Evolutionary conservation across 2,888 invertebrate genomes (phyloP).

Genomic region (Eudemis profundana): DNA sequence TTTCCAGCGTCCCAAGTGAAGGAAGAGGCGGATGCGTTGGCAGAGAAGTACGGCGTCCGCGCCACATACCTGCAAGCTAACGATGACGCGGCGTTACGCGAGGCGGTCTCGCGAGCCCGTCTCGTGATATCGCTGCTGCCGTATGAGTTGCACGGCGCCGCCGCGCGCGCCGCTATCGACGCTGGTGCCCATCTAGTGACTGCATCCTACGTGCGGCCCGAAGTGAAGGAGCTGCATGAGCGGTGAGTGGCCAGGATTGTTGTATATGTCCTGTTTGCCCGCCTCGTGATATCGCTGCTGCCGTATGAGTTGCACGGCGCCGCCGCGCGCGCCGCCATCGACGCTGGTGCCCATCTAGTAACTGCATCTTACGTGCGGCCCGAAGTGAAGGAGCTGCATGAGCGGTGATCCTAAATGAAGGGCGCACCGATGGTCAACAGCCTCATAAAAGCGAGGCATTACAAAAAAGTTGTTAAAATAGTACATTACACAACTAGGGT

Average conservation of each 20-base stretch:
- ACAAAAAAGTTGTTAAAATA: too few species aligned
- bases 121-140: constrained; percentile 96
- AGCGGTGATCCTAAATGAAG: too few species aligned
- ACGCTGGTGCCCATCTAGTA: constrained; percentile 94
- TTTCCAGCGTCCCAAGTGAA: constrained; percentile 90
- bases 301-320: constrained; percentile 96
- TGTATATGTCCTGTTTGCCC: constrained; percentile 65
- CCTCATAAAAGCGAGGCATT: too few species aligned
- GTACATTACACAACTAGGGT: too few species aligned
- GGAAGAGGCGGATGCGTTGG: constrained; percentile 94
- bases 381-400: constrained; percentile 91
- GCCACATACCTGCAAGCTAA: constrained; percentile 93
- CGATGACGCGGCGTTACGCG: constrained; percentile 88
- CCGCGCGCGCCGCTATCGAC: constrained; percentile 95
- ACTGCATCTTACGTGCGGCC: constrained; percentile 98
- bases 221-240: constrained; percentile 91
- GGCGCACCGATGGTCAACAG: too few species aligned
- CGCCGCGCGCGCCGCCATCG: constrained; percentile 94
- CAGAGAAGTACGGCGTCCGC: constrained; percentile 90
- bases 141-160: constrained; percentile 93
- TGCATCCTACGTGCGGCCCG: constrained; percentile 96
- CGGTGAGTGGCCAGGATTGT: constrained; percentile 79
- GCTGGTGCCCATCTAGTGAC: constrained; percentile 97
- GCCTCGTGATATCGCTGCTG: constrained; percentile 94
- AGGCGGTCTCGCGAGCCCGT: constrained; percentile 90